A percentile compares a stretch with the other conserved stretches of the same genome.
Evolutionary conservation across 1,140 invertebrate genomes (phyloP).

Genomic region (Drosophila carrolli): DNA sequence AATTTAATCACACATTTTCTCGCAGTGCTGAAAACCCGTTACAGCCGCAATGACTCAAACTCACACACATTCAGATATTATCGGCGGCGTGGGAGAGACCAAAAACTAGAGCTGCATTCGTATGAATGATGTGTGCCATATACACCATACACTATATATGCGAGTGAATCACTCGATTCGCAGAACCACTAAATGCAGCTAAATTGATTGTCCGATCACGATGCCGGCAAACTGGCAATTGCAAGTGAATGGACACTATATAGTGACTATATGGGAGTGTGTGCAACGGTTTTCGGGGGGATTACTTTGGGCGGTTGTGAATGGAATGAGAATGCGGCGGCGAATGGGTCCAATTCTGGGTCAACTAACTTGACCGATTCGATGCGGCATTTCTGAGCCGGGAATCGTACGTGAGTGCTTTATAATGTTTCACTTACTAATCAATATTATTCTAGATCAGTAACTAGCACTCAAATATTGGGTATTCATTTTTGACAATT

Average conservation of each 20-base stretch:
- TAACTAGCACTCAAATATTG: too few relatives aligned
- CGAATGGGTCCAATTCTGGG: slow-evolving; percentile 14
- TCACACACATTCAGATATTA: slow-evolving; percentile 7
- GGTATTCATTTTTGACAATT: background rate
- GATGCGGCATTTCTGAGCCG: background rate
- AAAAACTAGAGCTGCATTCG: slow-evolving; percentile 28
- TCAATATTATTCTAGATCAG: too few relatives aligned
- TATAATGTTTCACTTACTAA: slow-evolving; percentile 8
- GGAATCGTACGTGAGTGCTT: background rate
- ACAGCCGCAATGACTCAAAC: slow-evolving; percentile 19
- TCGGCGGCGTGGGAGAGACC: slow-evolving; percentile 29
- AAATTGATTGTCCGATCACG: slow-evolving; percentile 55
- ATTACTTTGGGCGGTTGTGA: slow-evolving; percentile 22
- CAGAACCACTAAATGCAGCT: slow-evolving; percentile 34
- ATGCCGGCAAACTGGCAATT: slow-evolving; percentile 30
- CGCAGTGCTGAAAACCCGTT: slow-evolving; percentile 35
- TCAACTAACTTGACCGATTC: slow-evolving; percentile 29
- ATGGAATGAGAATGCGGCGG: slow-evolving; percentile 33
- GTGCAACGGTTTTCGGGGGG: slow-evolving; percentile 27
- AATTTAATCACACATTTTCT: slow-evolving; percentile 2
- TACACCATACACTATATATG: background rate
- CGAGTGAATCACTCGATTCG: slow-evolving; percentile 35
- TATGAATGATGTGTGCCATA: slow-evolving; percentile 27
- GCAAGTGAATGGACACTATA: slow-evolving; percentile 44
- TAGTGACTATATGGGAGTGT: background rate